phyloP scores from a whole-genome alignment of 2,888 invertebrate species.

The Heteromurus nitidus region DNA sequence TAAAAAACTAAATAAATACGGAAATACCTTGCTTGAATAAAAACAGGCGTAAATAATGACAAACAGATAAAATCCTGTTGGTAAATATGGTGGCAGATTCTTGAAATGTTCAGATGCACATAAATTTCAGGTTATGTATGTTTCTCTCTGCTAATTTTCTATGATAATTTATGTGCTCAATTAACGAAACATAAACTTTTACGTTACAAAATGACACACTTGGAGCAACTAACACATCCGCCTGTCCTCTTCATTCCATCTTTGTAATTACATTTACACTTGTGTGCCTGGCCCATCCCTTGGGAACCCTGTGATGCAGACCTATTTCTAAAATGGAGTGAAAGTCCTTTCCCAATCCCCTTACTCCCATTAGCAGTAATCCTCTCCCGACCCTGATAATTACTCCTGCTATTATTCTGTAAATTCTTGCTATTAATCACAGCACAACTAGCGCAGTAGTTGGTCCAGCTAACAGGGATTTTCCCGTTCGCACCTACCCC shows the following conservation, averaged over 20 bases:
- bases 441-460: slow-evolving; percentile 11
- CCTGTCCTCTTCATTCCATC: slow-evolving; percentile 21
- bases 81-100: too few species aligned
- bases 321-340: slow-evolving; percentile 13
- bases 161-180: too few species aligned
- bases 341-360: slow-evolving; percentile 19
- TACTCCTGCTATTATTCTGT: slow-evolving; percentile 8
- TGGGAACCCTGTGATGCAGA: slow-evolving; percentile 26
- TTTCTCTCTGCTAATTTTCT: too few species aligned
- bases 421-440: slow-evolving; percentile 22
- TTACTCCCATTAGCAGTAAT: not conserved
- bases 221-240: slow-evolving; percentile 41
- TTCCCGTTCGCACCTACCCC: slow-evolving; percentile 24
- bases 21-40: too few species aligned
- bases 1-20: too few species aligned
- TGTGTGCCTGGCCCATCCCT: not conserved
- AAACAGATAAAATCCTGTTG: too few species aligned
- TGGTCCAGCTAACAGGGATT: slow-evolving; percentile 38
- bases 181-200: too few species aligned
- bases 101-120: too few species aligned
- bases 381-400: not conserved
- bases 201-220: slow-evolving; percentile 38
- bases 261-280: slow-evolving; percentile 35
- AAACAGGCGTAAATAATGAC: too few species aligned
- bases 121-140: too few species aligned